Percentiles rank a stretch among this genome's conserved stretches.
phyloP scores from a whole-genome alignment of 1,140 invertebrate genomes.

The Eupristina koningsbergeri region DNA sequence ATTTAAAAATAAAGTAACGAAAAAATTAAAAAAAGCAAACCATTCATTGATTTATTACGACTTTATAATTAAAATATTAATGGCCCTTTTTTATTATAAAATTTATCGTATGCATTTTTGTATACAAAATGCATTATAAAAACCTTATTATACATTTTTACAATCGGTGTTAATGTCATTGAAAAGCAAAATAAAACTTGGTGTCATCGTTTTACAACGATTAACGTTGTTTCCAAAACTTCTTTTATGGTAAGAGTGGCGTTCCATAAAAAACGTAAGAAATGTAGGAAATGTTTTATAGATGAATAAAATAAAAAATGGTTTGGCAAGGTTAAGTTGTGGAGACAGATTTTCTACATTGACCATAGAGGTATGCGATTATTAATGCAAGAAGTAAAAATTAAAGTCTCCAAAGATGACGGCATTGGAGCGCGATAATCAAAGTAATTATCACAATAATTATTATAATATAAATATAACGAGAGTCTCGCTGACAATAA shows the following conservation, averaged over 20 bases:
- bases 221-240: background rate
- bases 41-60: too few relatives aligned
- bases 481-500: slow-evolving; percentile 11
- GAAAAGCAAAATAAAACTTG: too few relatives aligned
- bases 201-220: background rate
- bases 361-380: background rate
- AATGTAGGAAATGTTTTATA: background rate
- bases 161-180: too few relatives aligned
- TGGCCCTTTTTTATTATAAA: too few relatives aligned
- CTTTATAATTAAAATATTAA: too few relatives aligned
- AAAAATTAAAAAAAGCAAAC: too few relatives aligned
- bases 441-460: slow-evolving; percentile 25
- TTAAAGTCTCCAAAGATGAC: background rate
- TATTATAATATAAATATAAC: slow-evolving; percentile 15
- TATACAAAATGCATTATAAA: too few relatives aligned
- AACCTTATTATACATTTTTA: too few relatives aligned
- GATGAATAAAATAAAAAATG: background rate
- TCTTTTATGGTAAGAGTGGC: background rate
- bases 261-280: too few relatives aligned
- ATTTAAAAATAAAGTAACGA: too few relatives aligned
- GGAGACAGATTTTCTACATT: background rate
- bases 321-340: background rate
- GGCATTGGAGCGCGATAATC: background rate
- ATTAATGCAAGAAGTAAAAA: slow-evolving; percentile 6
- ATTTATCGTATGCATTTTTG: too few relatives aligned